phyloP scores from a whole-genome alignment of 2,797 vertebrate genomes.

The Yasuhikotakia modesta region DNA sequence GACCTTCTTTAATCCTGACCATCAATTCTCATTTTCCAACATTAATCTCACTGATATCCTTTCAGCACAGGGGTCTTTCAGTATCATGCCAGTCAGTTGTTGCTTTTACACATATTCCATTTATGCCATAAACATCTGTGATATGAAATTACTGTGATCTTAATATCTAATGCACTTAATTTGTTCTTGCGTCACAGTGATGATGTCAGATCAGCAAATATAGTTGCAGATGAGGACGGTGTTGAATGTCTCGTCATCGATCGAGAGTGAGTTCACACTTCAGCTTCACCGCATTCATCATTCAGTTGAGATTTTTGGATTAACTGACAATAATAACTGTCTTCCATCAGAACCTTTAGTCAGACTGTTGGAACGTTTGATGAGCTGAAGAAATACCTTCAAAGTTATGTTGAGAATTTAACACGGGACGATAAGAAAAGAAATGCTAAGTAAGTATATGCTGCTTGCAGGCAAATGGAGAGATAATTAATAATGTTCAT shows the following conservation, averaged over 20 bases:
- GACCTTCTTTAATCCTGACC: conserved; percentile 8
- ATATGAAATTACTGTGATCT: neutral
- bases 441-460: conserved; percentile 81
- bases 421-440: conserved; percentile 86
- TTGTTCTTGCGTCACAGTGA: conserved; percentile 74
- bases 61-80: neutral
- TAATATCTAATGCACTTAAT: conserved; percentile 9
- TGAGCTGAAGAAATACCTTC: conserved; percentile 90
- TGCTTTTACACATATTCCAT: conserved; percentile 6
- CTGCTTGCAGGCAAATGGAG: neutral
- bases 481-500: too few species aligned
- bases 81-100: neutral
- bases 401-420: conserved; percentile 88
- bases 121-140: neutral
- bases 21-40: conserved; percentile 21
- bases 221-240: conserved; percentile 88
- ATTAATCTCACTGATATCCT: conserved; percentile 1
- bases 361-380: conserved; percentile 93
- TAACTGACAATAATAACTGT: conserved; percentile 3
- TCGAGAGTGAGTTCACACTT: conserved; percentile 84
- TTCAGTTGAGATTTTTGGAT: neutral
- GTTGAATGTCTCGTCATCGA: conserved; percentile 92
- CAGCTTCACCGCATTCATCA: neutral
- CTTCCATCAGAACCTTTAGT: conserved; percentile 83
- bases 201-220: conserved; percentile 91